Base-by-base conservation (phyloP, 2,113 vertebrate genomes). In the Seriola rivoliana region DNA sequence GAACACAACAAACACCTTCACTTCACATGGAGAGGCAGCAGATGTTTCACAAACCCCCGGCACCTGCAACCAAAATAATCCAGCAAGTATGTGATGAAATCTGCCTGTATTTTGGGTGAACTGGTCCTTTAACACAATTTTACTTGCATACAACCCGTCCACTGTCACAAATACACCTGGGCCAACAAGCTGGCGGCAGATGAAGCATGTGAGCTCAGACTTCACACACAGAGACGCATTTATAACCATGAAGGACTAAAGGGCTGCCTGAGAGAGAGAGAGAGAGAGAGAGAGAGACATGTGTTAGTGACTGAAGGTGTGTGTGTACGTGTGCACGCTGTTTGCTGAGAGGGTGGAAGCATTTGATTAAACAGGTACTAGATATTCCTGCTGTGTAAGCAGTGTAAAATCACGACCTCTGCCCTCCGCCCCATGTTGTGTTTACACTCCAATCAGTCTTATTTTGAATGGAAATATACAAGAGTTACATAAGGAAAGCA, bases 311-410 rank as follows among this genome's bases (percentile, higher is more conserved):
- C 58, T 75, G 73, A 54, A 57, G 78, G 73, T 68, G 82, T 55
- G 75, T 82, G 71, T 79, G 74, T 57, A 19, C 46, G 59, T 67
- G 77, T 77, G 50, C 25, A 1, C 10, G 6, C 23, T 81, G 66
- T 89, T 92, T 91, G 71, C 80, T 75, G 82, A 85, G 38, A 64
- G 85, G 75, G 90, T 88, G 77, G 83, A 84, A 86, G 78, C 29
- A 0, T 88, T 89, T 65, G 23, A 71, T 86, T 72, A 48, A 88
- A 81, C 64, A 82, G 65, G 63, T 44, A 60, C 71, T 63, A 70
- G 52, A 71, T 65, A 65, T 69, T 64, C 42, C 34, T 66, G 60
- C 25, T 14, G 11, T 50, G 66, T 64, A 52, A 75, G 50, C 75
- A 66, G 52, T 23, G 36, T 78, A 16, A 71, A 74, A 59, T 62